These are phyloP conservation scores for Sarcophaga carnaria DNA, from an alignment of 2,888 invertebrate species.

Conservation along the genomic window DNA sequence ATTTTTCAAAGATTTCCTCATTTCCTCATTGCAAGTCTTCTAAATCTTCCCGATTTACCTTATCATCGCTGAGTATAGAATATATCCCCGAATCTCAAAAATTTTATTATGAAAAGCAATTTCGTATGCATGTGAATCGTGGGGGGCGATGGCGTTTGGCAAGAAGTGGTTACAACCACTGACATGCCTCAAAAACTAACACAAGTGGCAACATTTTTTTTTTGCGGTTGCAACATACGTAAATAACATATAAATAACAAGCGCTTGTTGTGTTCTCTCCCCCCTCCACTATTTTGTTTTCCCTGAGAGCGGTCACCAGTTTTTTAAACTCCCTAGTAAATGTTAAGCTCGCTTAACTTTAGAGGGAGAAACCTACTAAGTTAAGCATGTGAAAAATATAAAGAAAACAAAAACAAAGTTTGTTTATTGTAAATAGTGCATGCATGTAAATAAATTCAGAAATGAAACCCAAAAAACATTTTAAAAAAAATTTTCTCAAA, in stretches of 20 bases:
- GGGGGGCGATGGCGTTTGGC: not conserved
- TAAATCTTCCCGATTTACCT: too few species aligned
- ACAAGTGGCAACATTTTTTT: slow-evolving; percentile 68
- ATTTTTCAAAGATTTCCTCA: too few species aligned
- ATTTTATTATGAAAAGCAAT: too few species aligned
- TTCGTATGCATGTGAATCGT: too few species aligned
- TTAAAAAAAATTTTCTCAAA: not conserved
- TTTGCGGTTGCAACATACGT: slow-evolving; percentile 57
- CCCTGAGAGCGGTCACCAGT: not conserved
- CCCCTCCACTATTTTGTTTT: not conserved
- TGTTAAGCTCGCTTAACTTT: slow-evolving; percentile 31
- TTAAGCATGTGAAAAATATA: slow-evolving; percentile 6
- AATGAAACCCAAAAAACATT: not conserved
- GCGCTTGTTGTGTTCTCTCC: not conserved
- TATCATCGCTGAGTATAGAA: too few species aligned
- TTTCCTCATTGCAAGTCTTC: too few species aligned
- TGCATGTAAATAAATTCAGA: not conserved
- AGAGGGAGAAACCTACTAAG: too few species aligned
- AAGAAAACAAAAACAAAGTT: slow-evolving; percentile 9
- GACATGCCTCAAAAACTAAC: slow-evolving; percentile 69
- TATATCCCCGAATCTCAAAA: too few species aligned
- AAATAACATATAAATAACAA: slow-evolving; percentile 60
- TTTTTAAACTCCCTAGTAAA: slow-evolving; percentile 26
- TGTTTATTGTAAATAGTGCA: too few species aligned
- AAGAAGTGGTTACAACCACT: slow-evolving; percentile 48